A percentile compares a stretch with the other conserved stretches of the same genome.
Conservation (phyloP, 2,113 vertebrate species). For the Esox niger region DNA sequence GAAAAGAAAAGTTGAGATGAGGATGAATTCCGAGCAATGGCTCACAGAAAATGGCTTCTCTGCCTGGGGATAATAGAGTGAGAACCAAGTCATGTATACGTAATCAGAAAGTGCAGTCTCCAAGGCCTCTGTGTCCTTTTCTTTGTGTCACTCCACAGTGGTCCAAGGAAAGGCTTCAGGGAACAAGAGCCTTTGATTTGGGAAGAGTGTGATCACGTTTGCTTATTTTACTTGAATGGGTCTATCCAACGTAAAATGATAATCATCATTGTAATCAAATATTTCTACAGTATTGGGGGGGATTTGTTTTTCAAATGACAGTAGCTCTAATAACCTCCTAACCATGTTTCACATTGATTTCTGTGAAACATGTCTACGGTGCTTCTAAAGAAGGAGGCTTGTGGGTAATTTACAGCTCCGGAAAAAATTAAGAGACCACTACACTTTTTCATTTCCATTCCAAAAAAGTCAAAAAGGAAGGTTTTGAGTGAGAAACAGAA, state of each 20-base stretch:
- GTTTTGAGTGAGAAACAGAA: too few relatives aligned
- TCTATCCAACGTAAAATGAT: background rate
- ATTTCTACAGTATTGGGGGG: background rate
- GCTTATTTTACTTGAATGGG: background rate
- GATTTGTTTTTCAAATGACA: background rate
- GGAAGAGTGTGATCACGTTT: background rate
- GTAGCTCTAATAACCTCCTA: background rate
- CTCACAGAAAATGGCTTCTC: constrained; percentile 44
- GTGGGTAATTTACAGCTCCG: too few relatives aligned
- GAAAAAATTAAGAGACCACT: too few relatives aligned
- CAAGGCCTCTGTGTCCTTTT: constrained; percentile 6
- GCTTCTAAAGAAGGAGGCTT: background rate
- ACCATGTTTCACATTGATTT: background rate
- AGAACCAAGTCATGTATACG: constrained; percentile 57
- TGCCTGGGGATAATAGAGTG: constrained; percentile 57
- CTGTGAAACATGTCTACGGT: background rate
- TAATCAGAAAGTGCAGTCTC: constrained; percentile 61
- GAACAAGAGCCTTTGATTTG: constrained; percentile 11
- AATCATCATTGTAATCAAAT: background rate
- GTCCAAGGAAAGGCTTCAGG: background rate
- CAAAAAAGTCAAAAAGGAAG: too few relatives aligned
- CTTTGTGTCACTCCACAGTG: constrained; percentile 17
- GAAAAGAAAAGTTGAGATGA: constrained; percentile 74
- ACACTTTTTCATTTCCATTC: too few relatives aligned
- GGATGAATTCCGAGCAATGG: constrained; percentile 59